Conservation (phyloP, 2,113 vertebrate genomes). For the Notothenia coriiceps region DNA sequence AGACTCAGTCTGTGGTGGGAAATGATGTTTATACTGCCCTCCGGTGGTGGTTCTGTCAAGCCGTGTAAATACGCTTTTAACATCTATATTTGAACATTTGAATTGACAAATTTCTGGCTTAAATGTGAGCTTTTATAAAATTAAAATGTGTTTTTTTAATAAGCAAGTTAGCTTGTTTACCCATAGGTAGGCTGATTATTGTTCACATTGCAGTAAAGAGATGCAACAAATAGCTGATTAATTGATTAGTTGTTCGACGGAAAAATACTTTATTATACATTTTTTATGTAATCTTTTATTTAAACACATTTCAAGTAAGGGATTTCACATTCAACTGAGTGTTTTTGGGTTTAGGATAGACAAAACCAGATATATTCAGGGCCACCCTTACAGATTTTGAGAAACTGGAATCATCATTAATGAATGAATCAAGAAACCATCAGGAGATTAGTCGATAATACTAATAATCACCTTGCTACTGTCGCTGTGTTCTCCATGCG, state of each 20-base stretch:
- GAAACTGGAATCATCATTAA: no score
- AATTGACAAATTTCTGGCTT: neutral
- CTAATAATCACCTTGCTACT: neutral
- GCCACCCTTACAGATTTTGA: no score
- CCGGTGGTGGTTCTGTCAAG: conserved; percentile 39
- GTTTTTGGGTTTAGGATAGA: no score
- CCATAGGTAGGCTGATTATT: neutral
- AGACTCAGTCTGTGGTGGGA: neutral
- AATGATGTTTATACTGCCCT: conserved; percentile 44
- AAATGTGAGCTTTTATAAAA: neutral
- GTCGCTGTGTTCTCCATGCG: neutral
- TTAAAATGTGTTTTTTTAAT: neutral
- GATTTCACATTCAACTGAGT: no score
- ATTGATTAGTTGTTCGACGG: no score
- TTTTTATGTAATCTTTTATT: no score
- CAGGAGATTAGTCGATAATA: no score
- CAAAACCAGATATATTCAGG: no score
- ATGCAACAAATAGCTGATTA: no score
- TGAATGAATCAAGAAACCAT: no score
- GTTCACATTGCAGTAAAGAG: neutral
- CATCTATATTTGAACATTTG: neutral
- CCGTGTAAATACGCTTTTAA: neutral
- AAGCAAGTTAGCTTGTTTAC: neutral
- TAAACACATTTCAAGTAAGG: no score
- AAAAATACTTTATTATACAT: no score